Base-by-base conservation (phyloP, 2,797 vertebrate genomes). In the Diceros bicornis region DNA sequence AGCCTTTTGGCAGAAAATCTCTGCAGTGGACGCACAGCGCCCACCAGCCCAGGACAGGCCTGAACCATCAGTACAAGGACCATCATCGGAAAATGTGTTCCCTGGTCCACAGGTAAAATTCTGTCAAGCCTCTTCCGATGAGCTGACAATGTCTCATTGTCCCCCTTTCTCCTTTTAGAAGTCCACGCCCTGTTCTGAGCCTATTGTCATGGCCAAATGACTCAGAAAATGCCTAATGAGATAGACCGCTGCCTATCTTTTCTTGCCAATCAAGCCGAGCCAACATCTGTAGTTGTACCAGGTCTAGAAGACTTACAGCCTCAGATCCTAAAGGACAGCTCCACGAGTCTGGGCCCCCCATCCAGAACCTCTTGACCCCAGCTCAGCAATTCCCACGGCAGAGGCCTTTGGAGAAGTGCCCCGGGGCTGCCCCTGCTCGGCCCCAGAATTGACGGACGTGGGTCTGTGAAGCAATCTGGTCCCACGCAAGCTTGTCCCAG, bases 401-500 rank as follows among this genome's bases (percentile, higher is more conserved):
- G 44, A 64, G 16, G 6, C 20, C 4, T 0, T 8, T 0, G 3
- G 29, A 37, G 3, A 6, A 11, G 21, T 10, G 37, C 10, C 32
- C 27, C 21, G 10, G 6, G 23, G 20, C 2, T 9, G 25, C 32
- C 52, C 74, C 55, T 4, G 0, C 44, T 47, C 62, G 3, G 5
- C 37, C 50, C 8, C 0, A 18, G 44, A 57, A 50, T 25, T 1
- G 0, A 32, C 18, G n/a, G 8, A 6, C 2, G 0, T 0, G 12
- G n/a, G 41, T 57, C n/a, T 25, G 34, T 29, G 14, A 90, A 66
- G 69, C 59, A 32, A 20, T 7, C 9, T 1, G 59, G 37, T 32
- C 8, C n/a, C 71, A 2, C 3, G 5, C 14, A 34, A 64, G 74
- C 18, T 61, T 47, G 44, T 7, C 55, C 21, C 23, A 0, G 34